phyloP scores from a whole-genome alignment of 1,140 invertebrate genomes.

The Neoseiulus cucumeris region DNA sequence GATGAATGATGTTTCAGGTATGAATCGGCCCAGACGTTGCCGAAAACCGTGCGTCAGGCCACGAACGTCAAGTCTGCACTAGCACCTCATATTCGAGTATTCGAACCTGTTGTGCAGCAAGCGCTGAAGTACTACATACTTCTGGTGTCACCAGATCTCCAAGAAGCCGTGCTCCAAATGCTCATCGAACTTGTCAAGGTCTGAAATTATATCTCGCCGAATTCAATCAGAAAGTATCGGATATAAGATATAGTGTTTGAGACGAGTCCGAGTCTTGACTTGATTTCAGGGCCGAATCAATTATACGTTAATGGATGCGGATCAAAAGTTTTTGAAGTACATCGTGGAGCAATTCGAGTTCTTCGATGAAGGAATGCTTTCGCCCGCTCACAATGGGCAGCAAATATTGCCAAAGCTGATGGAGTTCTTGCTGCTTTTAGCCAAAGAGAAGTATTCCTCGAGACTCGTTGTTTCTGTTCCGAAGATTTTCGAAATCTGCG shows the following conservation, averaged over 20 bases:
- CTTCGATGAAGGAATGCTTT: background rate
- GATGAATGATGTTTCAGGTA: background rate
- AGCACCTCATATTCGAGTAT: background rate
- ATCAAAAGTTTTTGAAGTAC: slow-evolving; percentile 9
- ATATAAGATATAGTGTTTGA: background rate
- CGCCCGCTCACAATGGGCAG: background rate
- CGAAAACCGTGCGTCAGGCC: background rate
- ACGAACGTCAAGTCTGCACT: background rate
- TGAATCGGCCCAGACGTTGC: background rate
- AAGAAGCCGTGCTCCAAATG: background rate
- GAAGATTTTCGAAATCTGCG: background rate
- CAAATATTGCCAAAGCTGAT: background rate
- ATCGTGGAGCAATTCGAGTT: background rate
- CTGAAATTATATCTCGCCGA: background rate
- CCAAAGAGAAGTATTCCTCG: slow-evolving; percentile 9
- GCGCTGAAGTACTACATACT: background rate
- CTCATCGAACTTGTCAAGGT: slow-evolving; percentile 8
- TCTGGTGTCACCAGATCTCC: background rate
- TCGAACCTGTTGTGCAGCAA: background rate
- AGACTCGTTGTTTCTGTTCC: background rate
- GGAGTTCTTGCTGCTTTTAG: background rate
- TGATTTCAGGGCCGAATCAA: slow-evolving; percentile 8
- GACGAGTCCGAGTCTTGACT: no score
- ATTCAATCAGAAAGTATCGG: background rate
- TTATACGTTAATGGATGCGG: background rate